Conservation (phyloP, 2,888 invertebrate species). For the Anaspis maculata region DNA sequence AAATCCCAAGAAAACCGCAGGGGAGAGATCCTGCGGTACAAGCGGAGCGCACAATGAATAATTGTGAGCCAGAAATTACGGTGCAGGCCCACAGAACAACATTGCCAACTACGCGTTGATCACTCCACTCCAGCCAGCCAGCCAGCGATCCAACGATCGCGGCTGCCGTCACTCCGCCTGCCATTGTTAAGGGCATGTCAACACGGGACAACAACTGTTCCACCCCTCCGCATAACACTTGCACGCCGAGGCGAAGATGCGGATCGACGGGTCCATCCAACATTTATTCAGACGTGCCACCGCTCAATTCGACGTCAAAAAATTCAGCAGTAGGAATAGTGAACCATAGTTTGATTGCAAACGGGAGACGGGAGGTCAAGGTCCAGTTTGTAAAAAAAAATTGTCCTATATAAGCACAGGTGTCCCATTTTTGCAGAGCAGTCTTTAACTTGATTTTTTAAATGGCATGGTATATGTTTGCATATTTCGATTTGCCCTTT, state of each 20-base stretch:
- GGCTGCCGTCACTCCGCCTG: slow-evolving; percentile 18
- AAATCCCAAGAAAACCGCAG: slow-evolving; percentile 38
- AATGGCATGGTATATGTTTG: too few relatives aligned
- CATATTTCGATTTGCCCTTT: too few relatives aligned
- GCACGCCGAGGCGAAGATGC: too few relatives aligned
- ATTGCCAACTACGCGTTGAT: slow-evolving; percentile 12
- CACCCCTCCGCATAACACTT: slow-evolving; percentile 10
- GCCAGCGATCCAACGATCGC: slow-evolving; percentile 13
- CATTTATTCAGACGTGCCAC: not conserved
- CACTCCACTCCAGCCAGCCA: slow-evolving; percentile 9
- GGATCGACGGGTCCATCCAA: too few relatives aligned
- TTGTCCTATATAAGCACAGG: too few relatives aligned
- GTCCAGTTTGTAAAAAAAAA: too few relatives aligned
- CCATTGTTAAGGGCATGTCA: slow-evolving; percentile 20
- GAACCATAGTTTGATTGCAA: too few relatives aligned
- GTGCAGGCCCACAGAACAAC: slow-evolving; percentile 13
- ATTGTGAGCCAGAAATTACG: slow-evolving; percentile 32
- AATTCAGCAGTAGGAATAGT: too few relatives aligned
- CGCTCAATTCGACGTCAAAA: too few relatives aligned
- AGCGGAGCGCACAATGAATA: slow-evolving; percentile 29
- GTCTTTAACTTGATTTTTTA: too few relatives aligned
- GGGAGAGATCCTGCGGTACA: slow-evolving; percentile 35
- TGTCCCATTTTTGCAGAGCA: too few relatives aligned
- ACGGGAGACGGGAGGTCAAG: too few relatives aligned
- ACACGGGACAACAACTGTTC: slow-evolving; percentile 16